phyloP scores from a whole-genome alignment of 2,888 invertebrate genomes.

The Drosophila meridionalis region DNA sequence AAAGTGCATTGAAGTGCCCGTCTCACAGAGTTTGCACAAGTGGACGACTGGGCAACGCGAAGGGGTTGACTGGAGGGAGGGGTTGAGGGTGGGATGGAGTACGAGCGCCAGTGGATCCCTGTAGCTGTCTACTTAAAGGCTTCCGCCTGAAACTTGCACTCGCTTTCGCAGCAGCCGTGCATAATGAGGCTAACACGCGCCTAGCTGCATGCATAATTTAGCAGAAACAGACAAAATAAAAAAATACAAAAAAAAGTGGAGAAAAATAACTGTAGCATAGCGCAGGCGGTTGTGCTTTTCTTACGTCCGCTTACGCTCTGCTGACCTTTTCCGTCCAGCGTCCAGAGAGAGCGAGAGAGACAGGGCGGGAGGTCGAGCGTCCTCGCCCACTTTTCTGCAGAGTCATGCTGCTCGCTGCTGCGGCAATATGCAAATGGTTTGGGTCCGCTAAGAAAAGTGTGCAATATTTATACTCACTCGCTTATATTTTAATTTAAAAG shows the following conservation, averaged over 20 bases:
- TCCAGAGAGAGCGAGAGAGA: not conserved
- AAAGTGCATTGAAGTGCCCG: slow-evolving; percentile 56
- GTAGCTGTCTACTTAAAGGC: slow-evolving; percentile 69
- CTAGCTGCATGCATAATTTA: slow-evolving; percentile 78
- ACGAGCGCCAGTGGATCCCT: not conserved
- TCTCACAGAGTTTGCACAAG: slow-evolving; percentile 53
- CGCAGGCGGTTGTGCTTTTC: slow-evolving; percentile 53
- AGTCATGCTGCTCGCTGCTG: slow-evolving; percentile 22
- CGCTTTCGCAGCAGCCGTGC: slow-evolving; percentile 66
- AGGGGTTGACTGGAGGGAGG: slow-evolving; percentile 1
- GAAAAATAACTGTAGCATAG: slow-evolving; percentile 25
- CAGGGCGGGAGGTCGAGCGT: not conserved
- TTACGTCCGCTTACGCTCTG: slow-evolving; percentile 14
- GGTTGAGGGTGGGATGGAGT: not conserved
- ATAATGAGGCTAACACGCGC: slow-evolving; percentile 77
- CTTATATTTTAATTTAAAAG: slow-evolving; percentile 51
- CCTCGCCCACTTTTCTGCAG: slow-evolving; percentile 4
- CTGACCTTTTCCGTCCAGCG: slow-evolving; percentile 50
- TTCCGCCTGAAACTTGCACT: slow-evolving; percentile 51
- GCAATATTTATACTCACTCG: slow-evolving; percentile 49
- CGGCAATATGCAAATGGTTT: slow-evolving; percentile 40
- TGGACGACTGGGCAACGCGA: slow-evolving; percentile 9
- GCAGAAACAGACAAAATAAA: slow-evolving; percentile 29
- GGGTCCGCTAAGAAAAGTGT: slow-evolving; percentile 23
- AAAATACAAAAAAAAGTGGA: slow-evolving; percentile 5